These are phyloP conservation scores for Ectemnius lituratus DNA, from an alignment of 2,888 invertebrate genomes.

Conservation along the genomic window DNA sequence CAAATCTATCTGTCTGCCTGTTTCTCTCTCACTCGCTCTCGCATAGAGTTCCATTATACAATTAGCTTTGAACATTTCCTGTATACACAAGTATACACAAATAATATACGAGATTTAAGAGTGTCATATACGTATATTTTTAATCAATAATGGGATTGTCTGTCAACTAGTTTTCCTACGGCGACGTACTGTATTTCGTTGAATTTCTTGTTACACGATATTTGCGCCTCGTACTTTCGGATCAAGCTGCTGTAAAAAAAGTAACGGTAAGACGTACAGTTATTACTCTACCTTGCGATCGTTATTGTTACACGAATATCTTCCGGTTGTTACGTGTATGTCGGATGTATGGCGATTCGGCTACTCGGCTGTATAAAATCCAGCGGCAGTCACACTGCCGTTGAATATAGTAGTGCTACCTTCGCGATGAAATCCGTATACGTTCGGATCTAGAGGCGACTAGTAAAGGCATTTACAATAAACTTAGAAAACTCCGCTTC, in stretches of 20 bases:
- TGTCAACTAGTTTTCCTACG: background rate
- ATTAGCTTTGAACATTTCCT: constrained; percentile 54
- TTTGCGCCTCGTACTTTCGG: no score
- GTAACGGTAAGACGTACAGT: no score
- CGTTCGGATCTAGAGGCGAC: constrained; percentile 13
- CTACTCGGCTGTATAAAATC: constrained; percentile 15
- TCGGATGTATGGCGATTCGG: constrained; percentile 10
- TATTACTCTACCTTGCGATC: no score
- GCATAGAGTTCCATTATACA: constrained; percentile 31
- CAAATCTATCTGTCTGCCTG: background rate
- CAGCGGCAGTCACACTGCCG: background rate
- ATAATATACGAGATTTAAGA: constrained; percentile 58
- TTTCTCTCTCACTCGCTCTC: constrained; percentile 15
- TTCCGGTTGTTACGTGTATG: no score
- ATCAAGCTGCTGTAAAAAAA: no score
- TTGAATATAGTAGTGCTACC: constrained; percentile 7
- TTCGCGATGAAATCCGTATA: constrained; percentile 1
- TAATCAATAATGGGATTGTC: background rate
- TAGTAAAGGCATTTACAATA: constrained; percentile 19
- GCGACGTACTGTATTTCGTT: no score
- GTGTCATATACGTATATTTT: constrained; percentile 38
- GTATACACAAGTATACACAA: constrained; percentile 28
- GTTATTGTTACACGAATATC: no score
- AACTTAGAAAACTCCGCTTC: constrained; percentile 34
- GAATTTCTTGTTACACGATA: no score